A percentile compares a stretch with the other conserved stretches of the same genome.
phyloP scores from a whole-genome alignment of 2,888 invertebrate genomes.

The Ornithoptera priamus region DNA sequence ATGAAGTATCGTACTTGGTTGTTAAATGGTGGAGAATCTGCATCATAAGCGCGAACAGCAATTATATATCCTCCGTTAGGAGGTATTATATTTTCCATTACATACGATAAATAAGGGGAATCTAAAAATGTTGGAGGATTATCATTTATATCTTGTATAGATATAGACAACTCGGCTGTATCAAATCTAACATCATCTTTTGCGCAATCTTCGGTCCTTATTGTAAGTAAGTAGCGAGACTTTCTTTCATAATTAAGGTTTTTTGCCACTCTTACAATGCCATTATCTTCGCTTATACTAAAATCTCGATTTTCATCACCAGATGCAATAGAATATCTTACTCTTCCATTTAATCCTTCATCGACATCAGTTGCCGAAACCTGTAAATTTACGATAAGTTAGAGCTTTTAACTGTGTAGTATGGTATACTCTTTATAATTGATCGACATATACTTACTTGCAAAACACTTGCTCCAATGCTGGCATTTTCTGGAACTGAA shows the following conservation, averaged over 20 bases:
- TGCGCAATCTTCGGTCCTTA: constrained; percentile 94
- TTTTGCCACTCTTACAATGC: constrained; percentile 93
- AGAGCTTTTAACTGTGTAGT: background rate
- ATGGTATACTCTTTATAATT: background rate
- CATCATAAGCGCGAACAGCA: constrained; percentile 93
- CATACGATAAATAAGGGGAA: constrained; percentile 95
- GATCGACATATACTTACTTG: constrained; percentile 79
- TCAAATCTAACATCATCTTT: constrained; percentile 86
- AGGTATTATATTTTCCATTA: constrained; percentile 94
- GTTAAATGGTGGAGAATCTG: constrained; percentile 94
- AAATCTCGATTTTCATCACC: constrained; percentile 96
- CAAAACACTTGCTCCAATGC: constrained; percentile 93
- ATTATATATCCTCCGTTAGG: constrained; percentile 89
- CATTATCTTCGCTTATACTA: constrained; percentile 94
- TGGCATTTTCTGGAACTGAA: constrained; percentile 95
- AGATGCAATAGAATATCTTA: constrained; percentile 92
- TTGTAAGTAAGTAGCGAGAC: constrained; percentile 88
- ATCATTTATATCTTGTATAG: constrained; percentile 95
- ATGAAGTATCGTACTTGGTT: constrained; percentile 95
- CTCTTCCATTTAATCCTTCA: constrained; percentile 93
- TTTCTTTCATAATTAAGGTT: constrained; percentile 96
- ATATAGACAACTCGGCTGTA: constrained; percentile 90
- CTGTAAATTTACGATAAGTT: constrained; percentile 59
- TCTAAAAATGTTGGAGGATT: constrained; percentile 95
- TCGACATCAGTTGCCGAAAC: constrained; percentile 94